Base-by-base conservation (phyloP, 1,140 invertebrate species). In the Lepidostoma basale region DNA sequence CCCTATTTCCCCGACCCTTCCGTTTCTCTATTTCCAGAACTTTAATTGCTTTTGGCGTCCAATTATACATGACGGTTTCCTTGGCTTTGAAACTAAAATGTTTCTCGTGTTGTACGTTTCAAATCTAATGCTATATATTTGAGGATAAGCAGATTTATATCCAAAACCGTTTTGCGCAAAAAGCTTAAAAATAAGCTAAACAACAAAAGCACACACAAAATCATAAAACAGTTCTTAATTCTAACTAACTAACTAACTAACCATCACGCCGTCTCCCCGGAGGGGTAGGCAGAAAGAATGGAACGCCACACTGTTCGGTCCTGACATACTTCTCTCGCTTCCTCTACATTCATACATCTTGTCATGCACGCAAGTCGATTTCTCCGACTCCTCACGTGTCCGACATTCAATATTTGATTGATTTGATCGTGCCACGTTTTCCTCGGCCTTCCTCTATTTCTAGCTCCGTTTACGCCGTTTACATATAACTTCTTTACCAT, bases 11-110 rank as follows among this genome's bases (percentile, higher is more conserved):
- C 26, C 26, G 30, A 26, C 18, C 26, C 22, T 49, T 49, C 40
- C 40, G 23, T 28, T 26, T 26, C 14, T 36, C 52, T 56, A 56
- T 56, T 56, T 33, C 30, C 18, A 30, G 52, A 39, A 33, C 16
- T 9, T 56, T 56, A 56, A 56, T 56, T 39, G 52, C 52, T 56
- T 56, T 56, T 8, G 52, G 18, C 33, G 14, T 56, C 52, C 52
- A 56, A 56, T 56, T 56, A 56, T 56, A 56, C 33, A 28, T 30
- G 36, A 56, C 52, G 28, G 52, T 56, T 56, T 56, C 52, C 52
- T 56, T 36, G 3, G 28, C 52, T 56, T 56, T 56, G 52, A 56
- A 56, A 1, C 12, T 22, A 4, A 56, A 56, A 56, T 16, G 52
- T 8, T 56, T 36, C 23, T 9, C 26, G 52, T 56, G 52, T 56